Conservation (phyloP, 1,140 invertebrate genomes). For the Caerostris darwini region DNA sequence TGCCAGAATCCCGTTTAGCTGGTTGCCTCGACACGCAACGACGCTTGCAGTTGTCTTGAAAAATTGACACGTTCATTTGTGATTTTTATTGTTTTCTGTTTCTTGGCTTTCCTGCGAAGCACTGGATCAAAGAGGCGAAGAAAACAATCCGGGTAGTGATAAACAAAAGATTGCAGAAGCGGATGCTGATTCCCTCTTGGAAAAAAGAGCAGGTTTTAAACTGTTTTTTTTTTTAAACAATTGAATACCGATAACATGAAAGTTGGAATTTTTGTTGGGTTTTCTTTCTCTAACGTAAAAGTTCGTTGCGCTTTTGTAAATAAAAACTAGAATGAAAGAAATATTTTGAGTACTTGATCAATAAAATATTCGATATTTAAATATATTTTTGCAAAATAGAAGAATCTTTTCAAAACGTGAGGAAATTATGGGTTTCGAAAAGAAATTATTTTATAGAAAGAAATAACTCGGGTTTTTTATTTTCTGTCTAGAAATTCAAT, state of each 20-base stretch:
- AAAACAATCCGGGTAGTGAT: not conserved
- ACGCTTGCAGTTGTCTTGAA: constrained; percentile 35
- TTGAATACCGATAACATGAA: not conserved
- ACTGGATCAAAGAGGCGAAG: not conserved
- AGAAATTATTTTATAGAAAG: too few relatives aligned
- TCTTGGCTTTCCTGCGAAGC: not conserved
- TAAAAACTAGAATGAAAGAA: too few relatives aligned
- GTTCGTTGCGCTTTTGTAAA: too few relatives aligned
- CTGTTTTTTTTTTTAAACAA: not conserved
- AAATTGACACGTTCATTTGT: constrained; percentile 34
- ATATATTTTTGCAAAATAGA: too few relatives aligned
- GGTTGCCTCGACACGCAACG: constrained; percentile 18
- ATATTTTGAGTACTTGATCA: too few relatives aligned
- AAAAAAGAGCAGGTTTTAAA: not conserved
- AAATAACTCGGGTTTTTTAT: too few relatives aligned
- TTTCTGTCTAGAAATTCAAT: too few relatives aligned
- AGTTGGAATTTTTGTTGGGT: not conserved
- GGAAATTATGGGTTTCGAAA: too few relatives aligned
- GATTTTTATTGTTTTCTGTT: not conserved
- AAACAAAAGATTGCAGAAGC: constrained; percentile 12
- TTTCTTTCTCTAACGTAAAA: not conserved
- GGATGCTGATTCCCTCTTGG: not conserved
- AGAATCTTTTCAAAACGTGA: too few relatives aligned
- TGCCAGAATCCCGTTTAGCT: constrained; percentile 17
- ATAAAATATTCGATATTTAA: too few relatives aligned